These are phyloP conservation scores for Dicerorhinus sumatrensis DNA, from an alignment of 2,113 vertebrate genomes.

Conservation along the genomic window DNA sequence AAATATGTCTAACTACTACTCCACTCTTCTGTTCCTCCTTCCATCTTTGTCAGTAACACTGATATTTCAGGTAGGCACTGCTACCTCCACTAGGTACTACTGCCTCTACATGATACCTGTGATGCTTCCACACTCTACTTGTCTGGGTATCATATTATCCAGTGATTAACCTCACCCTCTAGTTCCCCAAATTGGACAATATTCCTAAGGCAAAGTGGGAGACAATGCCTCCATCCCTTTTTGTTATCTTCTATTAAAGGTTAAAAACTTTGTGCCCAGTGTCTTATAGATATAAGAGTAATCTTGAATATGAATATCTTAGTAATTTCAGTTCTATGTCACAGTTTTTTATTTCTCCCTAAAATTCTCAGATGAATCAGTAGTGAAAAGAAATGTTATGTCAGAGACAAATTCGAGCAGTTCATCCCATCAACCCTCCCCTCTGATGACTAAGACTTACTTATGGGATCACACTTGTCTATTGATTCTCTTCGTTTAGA, in stretches of 20 bases:
- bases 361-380: not conserved
- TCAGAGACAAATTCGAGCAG: not conserved
- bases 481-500: not conserved
- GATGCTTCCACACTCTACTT: not conserved
- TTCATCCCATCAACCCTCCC: not conserved
- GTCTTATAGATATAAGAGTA: not conserved
- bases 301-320: not conserved
- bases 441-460: not conserved
- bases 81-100: too few species aligned
- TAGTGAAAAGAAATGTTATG: not conserved
- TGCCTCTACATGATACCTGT: not conserved
- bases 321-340: conserved; percentile 9
- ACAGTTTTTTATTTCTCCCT: not conserved
- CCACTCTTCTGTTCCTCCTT: not conserved
- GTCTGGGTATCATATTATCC: not conserved
- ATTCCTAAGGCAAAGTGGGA: not conserved
- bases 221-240: not conserved
- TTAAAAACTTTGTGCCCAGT: not conserved
- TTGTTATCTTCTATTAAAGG: not conserved
- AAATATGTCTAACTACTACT: not conserved
- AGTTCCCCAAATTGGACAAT: not conserved
- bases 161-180: not conserved
- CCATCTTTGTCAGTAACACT: not conserved
- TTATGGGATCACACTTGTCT: not conserved
- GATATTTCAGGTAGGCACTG: not conserved